Percentiles rank a stretch among this genome's conserved stretches.
Conservation (phyloP, 2,113 vertebrate genomes). For the Microtus richardsoni region DNA sequence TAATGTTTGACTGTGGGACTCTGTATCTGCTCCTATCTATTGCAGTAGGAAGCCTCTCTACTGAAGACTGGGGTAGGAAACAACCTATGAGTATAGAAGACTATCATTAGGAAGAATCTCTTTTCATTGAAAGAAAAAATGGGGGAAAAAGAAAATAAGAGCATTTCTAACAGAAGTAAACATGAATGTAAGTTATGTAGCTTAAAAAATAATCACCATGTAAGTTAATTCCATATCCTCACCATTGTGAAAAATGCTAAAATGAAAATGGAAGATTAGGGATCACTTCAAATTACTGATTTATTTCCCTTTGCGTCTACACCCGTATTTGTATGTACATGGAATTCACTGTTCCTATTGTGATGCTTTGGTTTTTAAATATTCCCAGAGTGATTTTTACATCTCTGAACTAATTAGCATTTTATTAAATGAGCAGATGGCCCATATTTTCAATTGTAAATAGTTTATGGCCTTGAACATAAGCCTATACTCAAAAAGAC, state of each 20-base stretch:
- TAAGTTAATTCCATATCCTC: neutral
- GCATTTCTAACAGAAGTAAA: constrained; percentile 8
- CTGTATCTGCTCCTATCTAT: neutral
- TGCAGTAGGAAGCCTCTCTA: neutral
- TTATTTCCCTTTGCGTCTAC: neutral
- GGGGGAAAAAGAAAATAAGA: neutral
- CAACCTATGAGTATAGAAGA: neutral
- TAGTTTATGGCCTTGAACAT: neutral
- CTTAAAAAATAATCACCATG: neutral
- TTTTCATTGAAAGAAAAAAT: neutral
- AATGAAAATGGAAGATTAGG: neutral
- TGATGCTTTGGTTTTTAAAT: neutral
- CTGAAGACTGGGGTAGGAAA: neutral
- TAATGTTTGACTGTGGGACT: neutral
- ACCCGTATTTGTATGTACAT: neutral
- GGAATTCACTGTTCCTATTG: neutral
- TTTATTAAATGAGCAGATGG: neutral
- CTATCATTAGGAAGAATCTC: neutral
- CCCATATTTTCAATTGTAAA: neutral
- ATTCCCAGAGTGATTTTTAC: neutral
- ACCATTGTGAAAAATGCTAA: neutral
- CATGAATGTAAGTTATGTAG: neutral
- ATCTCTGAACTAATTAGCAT: neutral
- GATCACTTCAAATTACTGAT: neutral
- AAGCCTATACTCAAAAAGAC: neutral